A percentile compares a stretch with the other conserved stretches of the same genome.
Conservation (phyloP, 1,140 invertebrate species). For the Microplitis mediator region DNA sequence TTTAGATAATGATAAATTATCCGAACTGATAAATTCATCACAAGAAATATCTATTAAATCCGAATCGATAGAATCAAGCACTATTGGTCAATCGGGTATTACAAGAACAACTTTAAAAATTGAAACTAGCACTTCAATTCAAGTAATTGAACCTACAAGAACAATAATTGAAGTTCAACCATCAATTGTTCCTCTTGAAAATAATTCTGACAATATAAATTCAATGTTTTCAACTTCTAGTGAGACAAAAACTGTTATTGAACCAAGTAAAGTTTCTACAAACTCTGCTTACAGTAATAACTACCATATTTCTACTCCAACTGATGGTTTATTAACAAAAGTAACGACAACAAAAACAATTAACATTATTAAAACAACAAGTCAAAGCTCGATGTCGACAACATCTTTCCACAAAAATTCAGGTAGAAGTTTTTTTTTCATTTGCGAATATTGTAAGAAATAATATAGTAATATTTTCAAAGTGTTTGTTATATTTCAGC, state of each 20-base stretch:
- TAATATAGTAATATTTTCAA: background rate
- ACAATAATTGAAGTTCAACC: constrained; percentile 38
- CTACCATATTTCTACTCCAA: constrained; percentile 45
- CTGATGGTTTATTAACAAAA: constrained; percentile 45
- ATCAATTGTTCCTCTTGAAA: constrained; percentile 39
- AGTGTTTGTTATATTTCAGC: constrained; percentile 29
- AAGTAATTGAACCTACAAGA: constrained; percentile 52
- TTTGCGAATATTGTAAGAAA: background rate
- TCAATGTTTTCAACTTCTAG: background rate
- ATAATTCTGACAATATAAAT: constrained; percentile 20
- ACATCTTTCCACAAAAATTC: constrained; percentile 36
- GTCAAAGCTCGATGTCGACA: constrained; percentile 35
- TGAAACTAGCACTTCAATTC: constrained; percentile 55
- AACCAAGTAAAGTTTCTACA: constrained; percentile 45
- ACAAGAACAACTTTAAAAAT: constrained; percentile 50
- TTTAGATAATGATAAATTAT: constrained; percentile 23
- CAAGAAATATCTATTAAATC: constrained; percentile 7
- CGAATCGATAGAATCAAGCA: constrained; percentile 21
- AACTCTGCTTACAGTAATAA: constrained; percentile 14
- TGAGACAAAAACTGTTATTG: constrained; percentile 14
- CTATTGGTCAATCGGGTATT: constrained; percentile 32
- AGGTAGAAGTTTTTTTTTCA: constrained; percentile 29
- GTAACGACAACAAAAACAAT: constrained; percentile 35
- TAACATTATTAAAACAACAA: constrained; percentile 27
- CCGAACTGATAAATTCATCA: constrained; percentile 9